Evolutionary conservation across 2,797 vertebrate species (phyloP).

Genomic region (Sebastolobus alascanus): DNA sequence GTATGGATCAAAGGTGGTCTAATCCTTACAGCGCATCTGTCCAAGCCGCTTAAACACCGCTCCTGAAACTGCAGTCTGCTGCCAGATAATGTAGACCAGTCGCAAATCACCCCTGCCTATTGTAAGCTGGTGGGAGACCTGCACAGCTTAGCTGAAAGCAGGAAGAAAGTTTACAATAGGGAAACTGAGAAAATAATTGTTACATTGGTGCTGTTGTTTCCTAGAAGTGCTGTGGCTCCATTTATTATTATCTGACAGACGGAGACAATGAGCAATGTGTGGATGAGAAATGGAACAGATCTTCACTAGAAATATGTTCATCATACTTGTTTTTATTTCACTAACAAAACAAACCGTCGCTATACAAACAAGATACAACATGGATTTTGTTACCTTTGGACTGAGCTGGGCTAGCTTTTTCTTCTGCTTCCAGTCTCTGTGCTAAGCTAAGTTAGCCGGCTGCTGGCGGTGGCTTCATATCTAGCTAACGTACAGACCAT

Average conservation of each 20-base stretch:
- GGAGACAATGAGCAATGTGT: slow-evolving; percentile 45
- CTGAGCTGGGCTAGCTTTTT: neutral
- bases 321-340: slow-evolving; percentile 14
- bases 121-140: slow-evolving; percentile 65
- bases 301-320: slow-evolving; percentile 34
- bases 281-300: slow-evolving; percentile 41
- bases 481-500: neutral
- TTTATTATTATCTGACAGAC: slow-evolving; percentile 57
- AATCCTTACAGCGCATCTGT: slow-evolving; percentile 69
- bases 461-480: neutral
- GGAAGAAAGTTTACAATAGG: slow-evolving; percentile 35
- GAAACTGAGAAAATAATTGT: slow-evolving; percentile 44
- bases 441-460: neutral
- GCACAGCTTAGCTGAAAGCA: slow-evolving; percentile 54
- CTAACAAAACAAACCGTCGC: neutral
- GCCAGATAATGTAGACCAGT: slow-evolving; percentile 62
- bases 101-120: slow-evolving; percentile 60
- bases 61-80: slow-evolving; percentile 57
- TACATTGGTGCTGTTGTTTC: slow-evolving; percentile 50
- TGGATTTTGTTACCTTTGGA: neutral
- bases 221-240: slow-evolving; percentile 33
- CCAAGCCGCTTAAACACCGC: slow-evolving; percentile 61
- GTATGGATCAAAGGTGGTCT: slow-evolving; percentile 64
- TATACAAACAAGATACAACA: neutral
- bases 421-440: neutral